Evolutionary conservation across 2,888 invertebrate species (phyloP), one percentile per base, ranked within the genome.

Genomic region (Diarsia brunnea): DNA sequence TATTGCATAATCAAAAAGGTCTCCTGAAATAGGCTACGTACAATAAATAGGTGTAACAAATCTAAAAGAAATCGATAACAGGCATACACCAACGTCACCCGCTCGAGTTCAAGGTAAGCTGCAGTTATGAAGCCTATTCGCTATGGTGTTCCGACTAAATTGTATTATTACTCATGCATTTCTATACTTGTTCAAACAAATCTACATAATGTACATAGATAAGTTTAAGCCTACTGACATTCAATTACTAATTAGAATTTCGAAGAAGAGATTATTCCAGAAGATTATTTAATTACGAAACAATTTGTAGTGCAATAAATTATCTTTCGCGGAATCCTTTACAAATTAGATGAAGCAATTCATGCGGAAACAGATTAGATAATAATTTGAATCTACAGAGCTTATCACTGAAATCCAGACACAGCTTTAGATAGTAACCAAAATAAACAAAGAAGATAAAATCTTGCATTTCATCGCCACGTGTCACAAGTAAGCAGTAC

Each of bases 361-460:
- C 75, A 76, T 69, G 72, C 75, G 79, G 86, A 85, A 85, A 82
- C 78, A 66, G 27, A 84, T 84, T 78, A 84, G 83, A 85, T 78
- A 78, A 75, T n/a, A 72, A 67, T 84, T 66, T 64, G 38, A 84
- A 73, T 85, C 80, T 60, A 82, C 81, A 78, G 63, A 79, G 69
- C 66, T 78, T 89, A 90, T 91, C 89, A 68, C 72, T 79, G 69
- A 84, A 90, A 88, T 85, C 86, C 84, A 85, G 87, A 86, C 84
- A 81, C 79, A 72, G 80, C 76, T 83, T 81, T 77, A 81, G 75
- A 81, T 90, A 91, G 81, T 78, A 87, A 79, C 86, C 85, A 89
- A 92, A 90, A 90, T 86, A 91, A 91, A 92, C 86, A 89, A 69
- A 82, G 24, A 51, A 77, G 88, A 90, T 89, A 88, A 85, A 75